Evolutionary conservation across 2,888 invertebrate genomes (phyloP), one percentile per base, ranked within the genome.

Genomic region (Nomada fabriciana): DNA sequence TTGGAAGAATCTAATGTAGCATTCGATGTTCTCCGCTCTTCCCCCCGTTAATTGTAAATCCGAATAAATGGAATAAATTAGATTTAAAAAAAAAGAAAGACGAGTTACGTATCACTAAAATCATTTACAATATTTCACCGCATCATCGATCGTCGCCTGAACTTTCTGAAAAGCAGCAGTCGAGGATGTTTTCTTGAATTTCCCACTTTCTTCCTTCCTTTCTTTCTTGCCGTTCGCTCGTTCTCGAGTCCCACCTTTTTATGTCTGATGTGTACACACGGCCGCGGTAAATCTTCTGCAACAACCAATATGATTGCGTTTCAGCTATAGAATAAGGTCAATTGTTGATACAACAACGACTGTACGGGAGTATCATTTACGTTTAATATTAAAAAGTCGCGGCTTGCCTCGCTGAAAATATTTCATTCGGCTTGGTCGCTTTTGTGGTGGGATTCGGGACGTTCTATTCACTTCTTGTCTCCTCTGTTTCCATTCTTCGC

Each of bases 291-390:
- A 78, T 80, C 76, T 84, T 88, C 82, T 88, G 86, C 85, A 89
- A 90, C 89, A 91, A 92, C 90, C 92, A 91, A 91, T 92, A 89
- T 91, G 91, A 92, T 90, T 92, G 89, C 88, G 86, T 88, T 86
- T 82, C 65, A 86, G 81, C 84, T 87, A 86, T 83, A 89, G 84
- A 85, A 81, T 83, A 80, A 75, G 73, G 83, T 83, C 87, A 89
- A 82, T 91, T 91, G 88, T 92, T 91, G 90, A 92, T 91, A 90
- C 91, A 91, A 92, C 91, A 91, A 92, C 88, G 84, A 78, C 88
- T 81, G 67, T 71, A 61, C 78, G 78, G 74, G 76, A 79, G 80
- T 89, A 86, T 89, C 86, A 64, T 86, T 74, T 89, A 87, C 77
- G 76, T 89, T 86, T 84, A 90, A 85, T 90, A 88, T 89, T 90